Base-by-base conservation (phyloP, 2,888 invertebrate genomes). In the Drosophila pseudotalamancana region DNA sequence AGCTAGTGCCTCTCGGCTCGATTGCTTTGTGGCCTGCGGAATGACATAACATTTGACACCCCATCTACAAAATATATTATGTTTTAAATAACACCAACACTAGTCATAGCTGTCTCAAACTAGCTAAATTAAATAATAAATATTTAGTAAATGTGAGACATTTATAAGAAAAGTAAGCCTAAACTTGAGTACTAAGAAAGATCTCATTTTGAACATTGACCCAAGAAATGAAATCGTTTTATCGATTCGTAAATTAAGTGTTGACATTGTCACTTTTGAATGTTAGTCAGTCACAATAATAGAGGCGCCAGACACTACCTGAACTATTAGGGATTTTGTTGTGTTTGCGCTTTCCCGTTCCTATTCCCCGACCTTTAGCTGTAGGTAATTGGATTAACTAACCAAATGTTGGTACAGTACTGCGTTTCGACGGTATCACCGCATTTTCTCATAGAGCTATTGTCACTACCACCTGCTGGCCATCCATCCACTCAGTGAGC, bases 181-280 rank as follows among this genome's bases (percentile, higher is more conserved):
- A 25, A 42, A 16, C 25, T 25, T 14, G 14, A 25, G 6, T 25
- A 9, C 3, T 42, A 25, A 25, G 9, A 1, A 6, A 8, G 25
- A 4, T 29, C 18, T 29, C n/a, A 11, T 16, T 19, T 12, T 48
- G 1, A 29, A 29, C 11, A 40, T 51, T 46, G 39, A 45, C 16
- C 14, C 27, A 25, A 43, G 18, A 6, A 23, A 34, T 11, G 18
- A 16, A 60, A 77, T 77, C 48, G 51, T 31, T 45, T 21, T 60
- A 55, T 61, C 18, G 77, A 75, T 79, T 62, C 12, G 34, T 12
- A 35, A 12, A 29, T 27, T 40, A 23, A 18, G 18, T 69, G 66
- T 66, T 82, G 87, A 82, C 87, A 82, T 73, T 83, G 79, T 61
- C 67, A 67, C 32, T 66, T 55, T 59, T 66, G 86, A 85, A 82